Evolutionary conservation across 2,113 vertebrate genomes (phyloP).

Genomic region (Gadus chalcogrammus): DNA sequence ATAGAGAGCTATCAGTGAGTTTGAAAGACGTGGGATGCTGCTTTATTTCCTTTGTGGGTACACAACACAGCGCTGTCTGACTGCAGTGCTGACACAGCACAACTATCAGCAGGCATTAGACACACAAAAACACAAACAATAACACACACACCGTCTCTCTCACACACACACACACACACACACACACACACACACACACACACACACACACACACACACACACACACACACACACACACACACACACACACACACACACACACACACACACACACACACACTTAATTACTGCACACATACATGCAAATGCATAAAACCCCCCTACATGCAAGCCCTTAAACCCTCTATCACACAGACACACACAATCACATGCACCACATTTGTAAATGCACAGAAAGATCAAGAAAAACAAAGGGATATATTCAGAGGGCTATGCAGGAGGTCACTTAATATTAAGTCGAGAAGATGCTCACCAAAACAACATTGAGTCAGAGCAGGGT

Average conservation of each 20-base stretch:
- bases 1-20: constrained; percentile 49
- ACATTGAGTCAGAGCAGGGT: too few relatives aligned
- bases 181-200: constrained; percentile 14
- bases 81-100: constrained; percentile 67
- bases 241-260: constrained; percentile 3
- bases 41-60: constrained; percentile 73
- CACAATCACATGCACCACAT: too few relatives aligned
- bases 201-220: constrained; percentile 9
- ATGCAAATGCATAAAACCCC: too few relatives aligned
- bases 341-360: constrained; percentile 4
- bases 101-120: constrained; percentile 36
- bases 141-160: constrained; percentile 2
- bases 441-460: too few relatives aligned
- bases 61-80: constrained; percentile 64
- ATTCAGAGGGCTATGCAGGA: too few relatives aligned
- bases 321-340: constrained; percentile 3
- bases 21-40: constrained; percentile 62
- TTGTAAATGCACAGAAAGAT: too few relatives aligned
- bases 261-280: constrained; percentile 20
- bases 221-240: not conserved
- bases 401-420: too few relatives aligned
- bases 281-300: too few relatives aligned
- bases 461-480: too few relatives aligned
- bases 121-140: constrained; percentile 24
- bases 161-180: not conserved